Base-by-base conservation (phyloP, 2,113 vertebrate genomes). In the Ahaetulla prasina region DNA sequence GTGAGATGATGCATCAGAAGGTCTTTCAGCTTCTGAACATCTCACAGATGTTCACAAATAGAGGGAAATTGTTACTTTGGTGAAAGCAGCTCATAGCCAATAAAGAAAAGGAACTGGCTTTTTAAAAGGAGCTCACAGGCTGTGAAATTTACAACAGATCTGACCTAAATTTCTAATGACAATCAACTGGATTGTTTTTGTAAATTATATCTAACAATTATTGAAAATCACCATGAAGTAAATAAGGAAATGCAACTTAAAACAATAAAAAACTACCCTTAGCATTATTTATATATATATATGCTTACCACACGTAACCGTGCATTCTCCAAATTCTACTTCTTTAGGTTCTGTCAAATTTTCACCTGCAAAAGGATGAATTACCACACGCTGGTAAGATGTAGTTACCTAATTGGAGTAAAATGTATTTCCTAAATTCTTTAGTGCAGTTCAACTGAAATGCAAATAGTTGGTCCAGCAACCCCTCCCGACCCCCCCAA, bases 1-100 rank as follows among this genome's bases (percentile, higher is more conserved):
- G 95, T 96, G 96, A 97, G 94, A 97, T 80, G 74, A 80, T 95
- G 92, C 93, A 96, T 93, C 80, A 94, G 95, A 97, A 98, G 95
- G 96, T 96, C 94, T 97, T 96, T 96, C 96, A 96, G 96, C 95
- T 96, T 97, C 95, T 96, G 96, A 97, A 97, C 96, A 96, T 97
- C 95, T 97, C 96, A 96, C 97, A 97, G 94, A 96, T 95, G 96
- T 96, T 96, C 96, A 94, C 95, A 97, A 97, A 97, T 95, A 96
- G 92, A 55, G 95, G 74, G 94, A 96, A 97, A 97, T 95, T 97
- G 97, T 96, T 97, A 96, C 96, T 97, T 96, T 96, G 93, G 90
- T 94, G 95, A 97, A 97, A 93, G 92, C 93, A 96, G 95, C 94
- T 95, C 93, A 80, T 95, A 96, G 95, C 94, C 95, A 97, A 96